phyloP scores from a whole-genome alignment of 2,888 invertebrate species.

The Tolmerus cingulatus region DNA sequence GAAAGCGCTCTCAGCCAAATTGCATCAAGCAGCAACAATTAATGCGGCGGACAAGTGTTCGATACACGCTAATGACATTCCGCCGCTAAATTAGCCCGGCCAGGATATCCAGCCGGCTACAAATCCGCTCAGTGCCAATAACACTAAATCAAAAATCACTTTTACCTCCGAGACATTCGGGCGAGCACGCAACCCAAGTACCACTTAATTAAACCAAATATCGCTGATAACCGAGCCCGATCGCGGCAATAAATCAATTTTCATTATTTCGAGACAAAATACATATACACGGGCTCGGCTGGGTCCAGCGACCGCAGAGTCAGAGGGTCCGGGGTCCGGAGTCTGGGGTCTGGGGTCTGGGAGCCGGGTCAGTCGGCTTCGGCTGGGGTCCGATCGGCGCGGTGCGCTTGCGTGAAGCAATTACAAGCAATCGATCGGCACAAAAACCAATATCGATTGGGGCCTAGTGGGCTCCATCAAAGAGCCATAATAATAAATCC shows the following conservation, averaged over 20 bases:
- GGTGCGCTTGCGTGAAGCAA: slow-evolving; percentile 50
- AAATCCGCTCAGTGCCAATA: slow-evolving; percentile 51
- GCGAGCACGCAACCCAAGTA: slow-evolving; percentile 52
- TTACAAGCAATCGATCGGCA: slow-evolving; percentile 48
- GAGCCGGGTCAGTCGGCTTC: slow-evolving; percentile 41
- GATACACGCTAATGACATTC: slow-evolving; percentile 50
- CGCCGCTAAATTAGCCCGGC: slow-evolving; percentile 35
- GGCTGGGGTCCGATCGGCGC: slow-evolving; percentile 9
- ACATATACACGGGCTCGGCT: not conserved
- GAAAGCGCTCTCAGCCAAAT: slow-evolving; percentile 1
- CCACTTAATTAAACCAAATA: slow-evolving; percentile 52
- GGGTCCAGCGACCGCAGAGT: slow-evolving; percentile 1
- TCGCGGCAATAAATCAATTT: slow-evolving; percentile 52
- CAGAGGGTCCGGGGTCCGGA: slow-evolving; percentile 34
- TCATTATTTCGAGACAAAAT: slow-evolving; percentile 49
- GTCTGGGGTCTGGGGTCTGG: slow-evolving; percentile 24
- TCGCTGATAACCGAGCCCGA: slow-evolving; percentile 52
- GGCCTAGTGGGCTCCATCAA: slow-evolving; percentile 40
- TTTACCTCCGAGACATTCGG: slow-evolving; percentile 52
- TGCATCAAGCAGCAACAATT: slow-evolving; percentile 35
- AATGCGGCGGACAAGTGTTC: slow-evolving; percentile 28
- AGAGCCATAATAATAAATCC: slow-evolving; percentile 45
- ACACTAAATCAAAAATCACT: slow-evolving; percentile 53
- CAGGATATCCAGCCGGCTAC: slow-evolving; percentile 45
- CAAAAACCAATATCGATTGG: slow-evolving; percentile 47